These are phyloP conservation scores for Paracyprichromis sp. DNA, from an alignment of 2,113 vertebrate genomes.

Conservation along the genomic window DNA sequence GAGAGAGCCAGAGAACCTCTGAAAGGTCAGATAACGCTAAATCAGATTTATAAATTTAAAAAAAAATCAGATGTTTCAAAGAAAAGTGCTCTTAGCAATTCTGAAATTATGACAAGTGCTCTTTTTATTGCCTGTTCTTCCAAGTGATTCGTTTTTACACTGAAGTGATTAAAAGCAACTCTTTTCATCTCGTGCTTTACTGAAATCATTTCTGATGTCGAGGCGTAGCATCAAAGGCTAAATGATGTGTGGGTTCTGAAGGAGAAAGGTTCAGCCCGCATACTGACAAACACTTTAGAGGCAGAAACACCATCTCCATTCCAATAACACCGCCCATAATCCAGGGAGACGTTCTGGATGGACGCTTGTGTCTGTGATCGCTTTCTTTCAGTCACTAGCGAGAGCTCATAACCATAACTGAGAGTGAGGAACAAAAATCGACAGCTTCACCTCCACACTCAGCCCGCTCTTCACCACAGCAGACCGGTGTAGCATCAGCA, in stretches of 20 bases:
- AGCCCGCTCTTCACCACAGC: fast-evolving
- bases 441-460: not conserved
- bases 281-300: not conserved
- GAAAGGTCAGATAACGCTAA: not conserved
- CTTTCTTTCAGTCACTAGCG: not conserved
- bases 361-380: not conserved
- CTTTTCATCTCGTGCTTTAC: not conserved
- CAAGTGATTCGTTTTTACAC: not conserved
- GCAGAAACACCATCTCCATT: not conserved
- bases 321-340: not conserved
- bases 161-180: not conserved
- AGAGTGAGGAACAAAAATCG: fast-evolving
- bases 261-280: not conserved
- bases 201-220: not conserved
- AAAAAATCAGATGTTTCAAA: not conserved
- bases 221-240: not conserved
- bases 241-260: not conserved
- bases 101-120: not conserved
- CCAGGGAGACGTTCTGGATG: not conserved
- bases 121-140: not conserved
- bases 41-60: fast-evolving
- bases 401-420: not conserved
- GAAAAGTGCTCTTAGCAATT: not conserved
- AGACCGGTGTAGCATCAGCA: not conserved
- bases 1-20: not conserved